phyloP scores from a whole-genome alignment of 2,888 invertebrate species.

The Melinaea marsaeus region DNA sequence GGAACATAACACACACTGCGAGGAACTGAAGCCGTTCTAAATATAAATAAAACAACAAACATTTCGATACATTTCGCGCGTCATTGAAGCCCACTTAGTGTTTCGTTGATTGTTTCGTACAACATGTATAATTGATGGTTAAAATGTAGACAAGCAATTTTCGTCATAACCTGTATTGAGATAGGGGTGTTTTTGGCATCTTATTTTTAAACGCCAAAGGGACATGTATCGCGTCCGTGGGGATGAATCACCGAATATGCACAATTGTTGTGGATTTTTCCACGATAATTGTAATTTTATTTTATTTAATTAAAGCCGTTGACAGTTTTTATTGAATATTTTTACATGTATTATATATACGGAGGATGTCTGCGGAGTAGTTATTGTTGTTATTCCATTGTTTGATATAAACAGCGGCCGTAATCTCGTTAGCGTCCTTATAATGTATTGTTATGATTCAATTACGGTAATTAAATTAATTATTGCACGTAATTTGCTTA shows the following conservation, averaged over 20 bases:
- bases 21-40: constrained; percentile 1
- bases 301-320: neutral
- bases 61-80: constrained; percentile 24
- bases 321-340: constrained; percentile 7
- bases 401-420: too few relatives aligned
- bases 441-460: too few relatives aligned
- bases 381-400: neutral
- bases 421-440: too few relatives aligned
- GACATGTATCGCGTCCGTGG: neutral
- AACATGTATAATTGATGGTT: neutral
- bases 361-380: neutral
- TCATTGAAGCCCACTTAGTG: constrained; percentile 29
- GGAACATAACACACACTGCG: neutral
- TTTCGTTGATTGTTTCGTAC: constrained; percentile 24
- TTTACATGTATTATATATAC: neutral
- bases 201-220: constrained; percentile 2
- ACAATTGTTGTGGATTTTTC: constrained; percentile 8
- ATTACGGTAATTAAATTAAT: too few relatives aligned
- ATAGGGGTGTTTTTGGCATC: constrained; percentile 7
- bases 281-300: constrained; percentile 11
- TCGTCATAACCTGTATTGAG: neutral
- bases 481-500: too few relatives aligned
- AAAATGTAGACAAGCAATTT: neutral
- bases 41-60: constrained; percentile 22
- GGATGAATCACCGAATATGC: neutral